A percentile compares a stretch with the other conserved stretches of the same genome.
Evolutionary conservation across 2,888 invertebrate genomes (phyloP).

Genomic region (Mimachlamys varia): DNA sequence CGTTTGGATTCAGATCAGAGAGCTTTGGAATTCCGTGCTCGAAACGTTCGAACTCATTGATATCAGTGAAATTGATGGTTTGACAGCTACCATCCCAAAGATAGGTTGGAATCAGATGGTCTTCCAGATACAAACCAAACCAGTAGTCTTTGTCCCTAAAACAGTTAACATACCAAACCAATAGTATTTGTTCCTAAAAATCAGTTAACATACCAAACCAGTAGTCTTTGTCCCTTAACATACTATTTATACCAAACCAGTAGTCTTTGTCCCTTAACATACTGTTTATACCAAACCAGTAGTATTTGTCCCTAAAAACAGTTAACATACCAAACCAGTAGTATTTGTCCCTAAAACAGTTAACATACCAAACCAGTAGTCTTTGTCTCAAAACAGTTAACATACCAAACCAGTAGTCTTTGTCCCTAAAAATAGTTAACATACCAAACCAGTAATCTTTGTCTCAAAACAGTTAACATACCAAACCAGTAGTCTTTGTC

Average conservation of each 20-base stretch:
- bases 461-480: neutral
- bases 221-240: neutral
- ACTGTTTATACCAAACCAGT: neutral
- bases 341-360: neutral
- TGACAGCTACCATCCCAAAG: neutral
- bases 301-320: neutral
- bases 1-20: neutral
- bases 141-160: neutral
- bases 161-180: neutral
- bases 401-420: constrained; percentile 12
- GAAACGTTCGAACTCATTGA: neutral
- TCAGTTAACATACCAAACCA: neutral
- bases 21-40: neutral
- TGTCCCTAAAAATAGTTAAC: neutral
- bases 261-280: neutral
- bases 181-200: too few species aligned
- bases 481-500: neutral
- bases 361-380: neutral
- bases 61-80: neutral
- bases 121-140: neutral
- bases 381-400: neutral
- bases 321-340: neutral
- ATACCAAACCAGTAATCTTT: neutral
- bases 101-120: neutral
- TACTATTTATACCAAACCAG: neutral